Evolutionary conservation across 2,797 vertebrate species (phyloP).

Genomic region (Natrix natrix): DNA sequence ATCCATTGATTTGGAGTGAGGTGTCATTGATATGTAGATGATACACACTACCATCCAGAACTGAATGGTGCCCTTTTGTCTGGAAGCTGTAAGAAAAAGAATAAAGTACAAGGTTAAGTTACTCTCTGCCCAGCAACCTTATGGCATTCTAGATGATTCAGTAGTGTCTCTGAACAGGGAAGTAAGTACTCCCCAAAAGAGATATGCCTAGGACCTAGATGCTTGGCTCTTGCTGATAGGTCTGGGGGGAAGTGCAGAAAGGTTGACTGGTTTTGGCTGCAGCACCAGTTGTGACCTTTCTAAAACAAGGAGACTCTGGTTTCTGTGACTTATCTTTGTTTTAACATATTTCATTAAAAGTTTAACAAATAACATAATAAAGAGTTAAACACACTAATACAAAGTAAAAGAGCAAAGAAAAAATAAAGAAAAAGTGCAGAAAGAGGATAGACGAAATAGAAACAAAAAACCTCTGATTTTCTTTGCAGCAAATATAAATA

Average conservation of each 20-base stretch:
- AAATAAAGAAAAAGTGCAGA: background rate
- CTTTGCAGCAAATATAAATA: background rate
- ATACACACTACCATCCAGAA: background rate
- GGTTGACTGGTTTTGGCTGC: background rate
- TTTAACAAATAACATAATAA: background rate
- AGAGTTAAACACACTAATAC: background rate
- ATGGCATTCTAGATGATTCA: background rate
- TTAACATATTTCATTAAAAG: background rate
- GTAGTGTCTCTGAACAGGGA: background rate
- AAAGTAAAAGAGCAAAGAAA: background rate
- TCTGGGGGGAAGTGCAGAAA: background rate
- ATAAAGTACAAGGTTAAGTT: background rate
- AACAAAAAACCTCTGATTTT: background rate
- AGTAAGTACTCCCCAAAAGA: background rate
- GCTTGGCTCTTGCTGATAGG: background rate
- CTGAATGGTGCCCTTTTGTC: background rate
- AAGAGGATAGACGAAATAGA: background rate
- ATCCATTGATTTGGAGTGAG: background rate
- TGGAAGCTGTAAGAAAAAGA: background rate
- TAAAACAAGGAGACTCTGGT: background rate
- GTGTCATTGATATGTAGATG: background rate
- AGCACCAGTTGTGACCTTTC: background rate
- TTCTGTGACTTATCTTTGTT: background rate
- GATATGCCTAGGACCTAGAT: background rate
- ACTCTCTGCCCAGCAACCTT: background rate